Evolutionary conservation across 2,888 invertebrate species (phyloP).

Genomic region (Globia sparganii): DNA sequence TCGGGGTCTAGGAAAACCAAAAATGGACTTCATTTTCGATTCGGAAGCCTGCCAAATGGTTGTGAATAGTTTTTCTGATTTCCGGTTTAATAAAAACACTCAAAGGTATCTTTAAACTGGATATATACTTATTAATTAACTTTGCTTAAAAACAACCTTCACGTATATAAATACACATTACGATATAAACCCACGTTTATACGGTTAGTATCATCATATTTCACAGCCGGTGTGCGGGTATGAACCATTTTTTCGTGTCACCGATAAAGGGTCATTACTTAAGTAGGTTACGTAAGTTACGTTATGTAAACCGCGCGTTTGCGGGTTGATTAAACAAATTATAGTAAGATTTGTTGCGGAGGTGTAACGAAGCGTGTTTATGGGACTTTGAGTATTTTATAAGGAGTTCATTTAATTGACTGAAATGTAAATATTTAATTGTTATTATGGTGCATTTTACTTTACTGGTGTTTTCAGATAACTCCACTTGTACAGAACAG

Average conservation of each 20-base stretch:
- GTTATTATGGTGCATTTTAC: neutral
- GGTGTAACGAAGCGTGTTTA: conserved; percentile 39
- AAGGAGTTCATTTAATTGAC: conserved; percentile 4
- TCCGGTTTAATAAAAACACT: neutral
- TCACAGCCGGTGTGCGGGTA: conserved; percentile 39
- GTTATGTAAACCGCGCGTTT: conserved; percentile 37
- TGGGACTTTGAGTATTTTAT: conserved; percentile 25
- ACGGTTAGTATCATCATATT: conserved; percentile 25
- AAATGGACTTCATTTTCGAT: neutral
- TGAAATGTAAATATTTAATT: conserved; percentile 1
- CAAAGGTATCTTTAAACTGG: neutral
- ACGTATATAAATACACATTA: conserved; percentile 1
- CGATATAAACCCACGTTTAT: conserved; percentile 5
- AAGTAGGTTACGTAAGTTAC: conserved; percentile 61
- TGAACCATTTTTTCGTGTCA: conserved; percentile 46
- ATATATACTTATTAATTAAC: neutral
- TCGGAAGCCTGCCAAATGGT: neutral
- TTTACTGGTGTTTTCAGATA: neutral
- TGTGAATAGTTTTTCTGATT: neutral
- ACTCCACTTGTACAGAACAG: neutral
- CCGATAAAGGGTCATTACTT: conserved; percentile 58
- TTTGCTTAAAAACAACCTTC: conserved; percentile 20
- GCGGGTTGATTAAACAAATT: conserved; percentile 58
- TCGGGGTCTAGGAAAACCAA: neutral
- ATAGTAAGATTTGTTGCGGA: conserved; percentile 49